phyloP scores from a whole-genome alignment of 2,797 vertebrate genomes.

The Tarsius wallacei region DNA sequence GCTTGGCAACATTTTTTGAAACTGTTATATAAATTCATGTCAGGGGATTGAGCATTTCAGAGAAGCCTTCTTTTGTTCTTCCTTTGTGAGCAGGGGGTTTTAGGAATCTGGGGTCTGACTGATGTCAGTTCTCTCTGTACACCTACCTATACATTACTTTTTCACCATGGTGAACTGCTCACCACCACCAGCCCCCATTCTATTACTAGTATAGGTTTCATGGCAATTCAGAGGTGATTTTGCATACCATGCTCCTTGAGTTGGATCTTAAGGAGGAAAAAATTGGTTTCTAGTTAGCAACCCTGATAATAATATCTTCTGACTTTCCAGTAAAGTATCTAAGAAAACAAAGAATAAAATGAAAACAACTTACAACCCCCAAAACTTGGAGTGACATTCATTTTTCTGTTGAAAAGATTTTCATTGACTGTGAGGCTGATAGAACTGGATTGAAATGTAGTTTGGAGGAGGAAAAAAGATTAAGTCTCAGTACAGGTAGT shows the following conservation, averaged over 20 bases:
- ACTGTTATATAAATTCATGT: not conserved
- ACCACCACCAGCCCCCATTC: not conserved
- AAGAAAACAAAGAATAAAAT: conserved; percentile 24
- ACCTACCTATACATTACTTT: not conserved
- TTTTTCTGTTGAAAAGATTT: not conserved
- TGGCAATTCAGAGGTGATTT: not conserved
- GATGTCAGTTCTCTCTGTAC: not conserved
- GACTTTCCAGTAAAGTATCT: not conserved
- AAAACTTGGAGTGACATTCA: not conserved
- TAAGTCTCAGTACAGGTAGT: not conserved
- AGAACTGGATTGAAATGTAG: not conserved
- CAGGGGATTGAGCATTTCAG: not conserved
- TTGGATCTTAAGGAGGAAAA: not conserved
- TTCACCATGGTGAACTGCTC: not conserved
- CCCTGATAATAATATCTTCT: not conserved
- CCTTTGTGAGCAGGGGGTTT: not conserved
- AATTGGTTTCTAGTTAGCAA: not conserved
- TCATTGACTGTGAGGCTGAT: not conserved
- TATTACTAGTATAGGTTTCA: not conserved
- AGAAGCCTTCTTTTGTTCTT: not conserved
- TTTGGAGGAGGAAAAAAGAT: not conserved
- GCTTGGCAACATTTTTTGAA: not conserved
- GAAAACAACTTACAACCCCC: not conserved
- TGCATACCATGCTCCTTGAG: not conserved
- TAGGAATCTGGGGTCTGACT: not conserved